These are phyloP conservation scores for Tachypleus tridentatus DNA, from an alignment of 1,140 invertebrate genomes.

Conservation along the genomic window DNA sequence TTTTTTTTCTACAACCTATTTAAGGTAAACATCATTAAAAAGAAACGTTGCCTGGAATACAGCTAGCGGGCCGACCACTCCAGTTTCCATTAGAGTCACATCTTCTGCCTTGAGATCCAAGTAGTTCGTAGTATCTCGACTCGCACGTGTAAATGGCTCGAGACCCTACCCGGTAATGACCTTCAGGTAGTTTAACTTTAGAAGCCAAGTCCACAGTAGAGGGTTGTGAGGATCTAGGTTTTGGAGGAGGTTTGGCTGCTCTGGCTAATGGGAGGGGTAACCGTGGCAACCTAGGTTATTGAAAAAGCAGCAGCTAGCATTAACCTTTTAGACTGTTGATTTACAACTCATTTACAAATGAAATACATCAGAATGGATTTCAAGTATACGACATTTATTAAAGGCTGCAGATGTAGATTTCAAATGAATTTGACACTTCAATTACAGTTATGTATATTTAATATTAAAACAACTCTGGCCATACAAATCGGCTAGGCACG, in stretches of 20 bases:
- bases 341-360: not conserved
- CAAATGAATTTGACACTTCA: no score
- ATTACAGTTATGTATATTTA: no score
- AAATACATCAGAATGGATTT: not conserved
- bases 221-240: not conserved
- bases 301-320: not conserved
- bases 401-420: no score
- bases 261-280: not conserved
- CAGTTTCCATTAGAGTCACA: constrained; percentile 17
- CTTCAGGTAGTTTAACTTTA: constrained; percentile 10
- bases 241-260: constrained; percentile 1
- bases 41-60: constrained; percentile 12
- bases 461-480: no score
- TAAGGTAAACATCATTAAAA: no score
- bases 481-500: no score
- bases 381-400: no score
- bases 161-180: constrained; percentile 7
- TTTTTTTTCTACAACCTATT: no score
- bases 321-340: not conserved
- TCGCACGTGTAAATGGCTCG: constrained; percentile 15
- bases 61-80: constrained; percentile 18
- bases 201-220: not conserved
- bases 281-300: not conserved
- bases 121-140: constrained; percentile 18
- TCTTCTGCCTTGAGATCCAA: constrained; percentile 17